A percentile compares a stretch with the other conserved stretches of the same genome.
Conservation (phyloP, 2,113 vertebrate species). For the Microcebus murinus region DNA sequence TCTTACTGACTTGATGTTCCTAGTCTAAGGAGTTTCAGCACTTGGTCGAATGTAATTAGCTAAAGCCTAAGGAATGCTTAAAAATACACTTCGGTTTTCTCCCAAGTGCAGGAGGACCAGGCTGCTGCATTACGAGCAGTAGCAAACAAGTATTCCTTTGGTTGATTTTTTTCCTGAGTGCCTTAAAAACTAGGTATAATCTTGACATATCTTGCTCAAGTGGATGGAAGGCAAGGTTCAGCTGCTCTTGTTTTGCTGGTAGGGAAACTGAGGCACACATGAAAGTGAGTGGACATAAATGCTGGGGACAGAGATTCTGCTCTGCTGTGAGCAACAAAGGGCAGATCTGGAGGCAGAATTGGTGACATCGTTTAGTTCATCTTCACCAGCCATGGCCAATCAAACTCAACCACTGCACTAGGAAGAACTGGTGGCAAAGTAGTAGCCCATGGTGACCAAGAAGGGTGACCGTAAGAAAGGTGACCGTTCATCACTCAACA, state of each 20-base stretch:
- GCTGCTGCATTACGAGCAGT: background rate
- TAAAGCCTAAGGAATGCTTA: constrained; percentile 11
- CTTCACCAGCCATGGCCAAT: background rate
- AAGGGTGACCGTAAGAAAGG: background rate
- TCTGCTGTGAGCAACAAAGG: background rate
- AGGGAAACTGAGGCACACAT: background rate
- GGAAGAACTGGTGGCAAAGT: background rate
- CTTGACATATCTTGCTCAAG: background rate
- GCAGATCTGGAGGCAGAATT: background rate
- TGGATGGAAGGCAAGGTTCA: background rate
- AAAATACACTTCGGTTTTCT: constrained; percentile 45
- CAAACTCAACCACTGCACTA: background rate
- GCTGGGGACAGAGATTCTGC: background rate
- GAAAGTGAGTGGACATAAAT: background rate
- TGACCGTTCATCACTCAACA: background rate
- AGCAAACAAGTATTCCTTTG: background rate
- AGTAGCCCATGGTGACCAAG: background rate
- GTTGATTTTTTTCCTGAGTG: background rate
- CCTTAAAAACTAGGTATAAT: background rate
- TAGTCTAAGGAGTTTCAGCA: background rate
- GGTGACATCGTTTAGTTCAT: background rate
- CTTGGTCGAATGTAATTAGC: background rate
- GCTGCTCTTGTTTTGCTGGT: background rate
- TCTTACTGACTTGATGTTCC: background rate
- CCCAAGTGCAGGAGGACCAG: background rate